A percentile compares a stretch with the other conserved stretches of the same genome.
phyloP scores from a whole-genome alignment of 2,113 vertebrate species.

The Tupaia tana region DNA sequence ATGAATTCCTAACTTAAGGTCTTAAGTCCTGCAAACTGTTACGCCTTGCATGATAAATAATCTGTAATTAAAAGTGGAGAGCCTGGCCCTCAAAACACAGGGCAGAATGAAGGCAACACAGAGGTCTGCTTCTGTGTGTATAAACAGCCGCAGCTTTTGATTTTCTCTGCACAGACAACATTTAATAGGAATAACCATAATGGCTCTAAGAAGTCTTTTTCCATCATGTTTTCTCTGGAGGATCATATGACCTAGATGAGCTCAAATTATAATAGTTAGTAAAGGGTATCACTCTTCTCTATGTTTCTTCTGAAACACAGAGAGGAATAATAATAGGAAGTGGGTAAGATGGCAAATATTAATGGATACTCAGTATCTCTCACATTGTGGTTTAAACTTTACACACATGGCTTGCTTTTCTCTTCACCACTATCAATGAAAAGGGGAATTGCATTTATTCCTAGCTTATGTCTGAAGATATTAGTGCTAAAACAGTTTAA shows the following conservation, averaged over 20 bases:
- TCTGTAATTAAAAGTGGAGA: neutral
- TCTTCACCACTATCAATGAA: neutral
- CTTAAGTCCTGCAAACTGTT: neutral
- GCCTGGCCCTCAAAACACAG: neutral
- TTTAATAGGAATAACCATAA: neutral
- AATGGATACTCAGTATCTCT: neutral
- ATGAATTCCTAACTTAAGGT: neutral
- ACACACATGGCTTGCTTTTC: neutral
- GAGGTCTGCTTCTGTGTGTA: neutral
- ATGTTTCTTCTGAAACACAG: neutral
- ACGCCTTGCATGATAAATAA: neutral
- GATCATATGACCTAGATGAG: neutral
- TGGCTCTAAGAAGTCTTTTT: neutral
- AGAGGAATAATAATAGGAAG: neutral
- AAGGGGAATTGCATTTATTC: neutral
- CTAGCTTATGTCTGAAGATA: neutral
- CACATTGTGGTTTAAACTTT: neutral
- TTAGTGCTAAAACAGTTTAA: neutral
- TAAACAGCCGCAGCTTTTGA: fast-evolving
- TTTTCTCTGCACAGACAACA: neutral
- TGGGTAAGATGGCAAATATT: neutral
- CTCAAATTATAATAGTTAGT: neutral
- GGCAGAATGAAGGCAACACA: neutral
- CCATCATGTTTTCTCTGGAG: neutral
- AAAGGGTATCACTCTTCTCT: neutral